Evolutionary conservation across 2,113 vertebrate species (phyloP), one percentile per base, ranked within the genome.

Genomic region (Syngnathus scovelli): DNA sequence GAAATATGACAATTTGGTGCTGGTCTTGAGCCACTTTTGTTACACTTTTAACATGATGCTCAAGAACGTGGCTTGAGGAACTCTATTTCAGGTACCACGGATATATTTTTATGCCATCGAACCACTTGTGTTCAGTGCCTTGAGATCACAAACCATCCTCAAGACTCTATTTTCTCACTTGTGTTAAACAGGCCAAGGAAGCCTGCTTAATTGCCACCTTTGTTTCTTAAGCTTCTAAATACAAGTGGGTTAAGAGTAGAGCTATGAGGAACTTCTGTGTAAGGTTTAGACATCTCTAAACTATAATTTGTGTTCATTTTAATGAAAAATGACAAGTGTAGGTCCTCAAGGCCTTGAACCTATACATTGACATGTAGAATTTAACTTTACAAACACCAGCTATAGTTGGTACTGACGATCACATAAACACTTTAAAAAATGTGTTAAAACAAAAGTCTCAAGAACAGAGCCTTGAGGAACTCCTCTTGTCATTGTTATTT

Each of bases 381-480:
- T 33, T 33, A 33, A 33, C 27, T 33, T 33, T 33, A 33, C 27
- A 33, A 33, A 3, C 27, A 33, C 27, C 27, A 33, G 27, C 27
- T 33, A 33, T 33, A 33, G 27, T 33, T 33, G 27, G 27, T 33
- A 33, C 27, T 33, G 27, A 33, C 27, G 27, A 33, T 33, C 27
- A 33, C 27, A 33, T 33, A 3, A 3, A 3, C 2, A 33, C 3
- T 33, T 33, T 33, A 43, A 49, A 16, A 56, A 12, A 23, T 23
- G 21, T 27, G 54, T 56, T 33, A 18, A 58, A 37, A 16, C 15
- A 48, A 58, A 36, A 37, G 56, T 33, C 13, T 37, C 10, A 12
- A 37, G 15, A 59, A 18, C 56, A 59, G 56, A 37, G 58, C 33
- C 33, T 60, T 60, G 58, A 60, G 36, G 58, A 60, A 19, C 58